phyloP scores from a whole-genome alignment of 1,140 invertebrate species.

The Lordiphosa clarofinis region DNA sequence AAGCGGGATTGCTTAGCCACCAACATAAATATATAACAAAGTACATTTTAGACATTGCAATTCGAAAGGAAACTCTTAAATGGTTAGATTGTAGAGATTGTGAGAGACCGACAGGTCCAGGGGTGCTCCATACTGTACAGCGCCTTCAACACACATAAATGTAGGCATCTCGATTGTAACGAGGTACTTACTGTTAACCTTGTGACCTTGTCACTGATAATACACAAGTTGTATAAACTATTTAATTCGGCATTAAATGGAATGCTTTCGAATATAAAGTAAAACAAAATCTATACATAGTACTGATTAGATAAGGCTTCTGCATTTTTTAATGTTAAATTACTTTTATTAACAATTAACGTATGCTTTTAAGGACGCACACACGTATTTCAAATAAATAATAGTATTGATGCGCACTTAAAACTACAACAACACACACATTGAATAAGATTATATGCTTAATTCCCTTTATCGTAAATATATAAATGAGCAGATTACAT shows the following conservation, averaged over 20 bases:
- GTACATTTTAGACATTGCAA: too few relatives aligned
- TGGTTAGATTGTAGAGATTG: too few relatives aligned
- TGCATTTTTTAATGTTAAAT: slow-evolving; percentile 59
- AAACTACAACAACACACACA: slow-evolving; percentile 23
- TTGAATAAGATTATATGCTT: slow-evolving; percentile 25
- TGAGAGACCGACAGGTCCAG: too few relatives aligned
- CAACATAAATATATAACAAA: background rate
- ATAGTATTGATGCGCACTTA: slow-evolving; percentile 37
- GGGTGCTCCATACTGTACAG: too few relatives aligned
- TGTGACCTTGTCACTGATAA: too few relatives aligned
- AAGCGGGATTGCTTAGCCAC: background rate
- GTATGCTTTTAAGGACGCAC: slow-evolving; percentile 28
- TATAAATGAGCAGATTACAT: slow-evolving; percentile 17
- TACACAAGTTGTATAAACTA: background rate
- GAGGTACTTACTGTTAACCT: background rate
- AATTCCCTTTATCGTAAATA: slow-evolving; percentile 26
- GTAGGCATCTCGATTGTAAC: slow-evolving; percentile 2
- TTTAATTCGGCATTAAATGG: background rate
- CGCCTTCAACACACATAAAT: background rate
- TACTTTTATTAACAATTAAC: slow-evolving; percentile 32
- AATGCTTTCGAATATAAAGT: slow-evolving; percentile 26
- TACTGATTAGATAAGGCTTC: slow-evolving; percentile 70
- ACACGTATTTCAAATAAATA: slow-evolving; percentile 22
- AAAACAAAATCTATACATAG: slow-evolving; percentile 40
- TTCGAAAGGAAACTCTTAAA: too few relatives aligned